These are phyloP conservation scores for Geotrupes spiniger DNA, from an alignment of 2,888 invertebrate species.

Conservation along the genomic window DNA sequence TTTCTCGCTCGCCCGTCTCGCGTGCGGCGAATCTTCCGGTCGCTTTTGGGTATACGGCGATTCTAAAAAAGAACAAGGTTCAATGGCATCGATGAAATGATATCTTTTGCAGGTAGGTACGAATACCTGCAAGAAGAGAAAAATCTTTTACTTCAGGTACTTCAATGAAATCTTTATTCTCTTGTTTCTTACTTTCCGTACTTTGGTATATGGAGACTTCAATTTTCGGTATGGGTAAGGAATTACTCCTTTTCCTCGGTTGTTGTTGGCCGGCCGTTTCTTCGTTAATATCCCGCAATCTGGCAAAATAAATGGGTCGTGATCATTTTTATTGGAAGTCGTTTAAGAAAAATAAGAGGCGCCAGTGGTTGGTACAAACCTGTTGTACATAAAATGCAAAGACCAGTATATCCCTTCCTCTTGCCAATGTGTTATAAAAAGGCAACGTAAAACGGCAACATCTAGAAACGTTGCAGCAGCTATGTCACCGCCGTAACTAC, in stretches of 20 bases:
- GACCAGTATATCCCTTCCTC: constrained; percentile 99
- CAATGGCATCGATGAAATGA: background rate
- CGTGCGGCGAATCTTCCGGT: constrained; percentile 52
- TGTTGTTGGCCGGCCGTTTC: constrained; percentile 74
- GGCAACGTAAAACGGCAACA: constrained; percentile 90
- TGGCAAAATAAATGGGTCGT: constrained; percentile 41
- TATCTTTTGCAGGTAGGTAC: constrained; percentile 1
- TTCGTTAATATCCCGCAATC: constrained; percentile 84
- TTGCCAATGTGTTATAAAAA: constrained; percentile 96
- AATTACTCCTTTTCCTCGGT: constrained; percentile 85
- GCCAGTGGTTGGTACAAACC: constrained; percentile 60
- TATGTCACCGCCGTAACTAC: constrained; percentile 54
- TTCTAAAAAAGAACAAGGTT: constrained; percentile 40
- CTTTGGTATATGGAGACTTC: constrained; percentile 84
- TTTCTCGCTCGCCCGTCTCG: constrained; percentile 76
- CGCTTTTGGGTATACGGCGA: constrained; percentile 50
- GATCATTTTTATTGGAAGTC: background rate
- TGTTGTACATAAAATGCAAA: constrained; percentile 83
- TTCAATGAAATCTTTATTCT: constrained; percentile 75
- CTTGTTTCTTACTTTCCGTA: constrained; percentile 65
- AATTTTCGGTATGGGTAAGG: constrained; percentile 89
- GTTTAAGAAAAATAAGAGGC: background rate
- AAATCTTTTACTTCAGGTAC: constrained; percentile 71
- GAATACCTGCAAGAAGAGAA: constrained; percentile 59
- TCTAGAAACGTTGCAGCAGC: constrained; percentile 93